Conservation (phyloP, 2,888 invertebrate species). For the Euspilapteryx auroguttella region DNA sequence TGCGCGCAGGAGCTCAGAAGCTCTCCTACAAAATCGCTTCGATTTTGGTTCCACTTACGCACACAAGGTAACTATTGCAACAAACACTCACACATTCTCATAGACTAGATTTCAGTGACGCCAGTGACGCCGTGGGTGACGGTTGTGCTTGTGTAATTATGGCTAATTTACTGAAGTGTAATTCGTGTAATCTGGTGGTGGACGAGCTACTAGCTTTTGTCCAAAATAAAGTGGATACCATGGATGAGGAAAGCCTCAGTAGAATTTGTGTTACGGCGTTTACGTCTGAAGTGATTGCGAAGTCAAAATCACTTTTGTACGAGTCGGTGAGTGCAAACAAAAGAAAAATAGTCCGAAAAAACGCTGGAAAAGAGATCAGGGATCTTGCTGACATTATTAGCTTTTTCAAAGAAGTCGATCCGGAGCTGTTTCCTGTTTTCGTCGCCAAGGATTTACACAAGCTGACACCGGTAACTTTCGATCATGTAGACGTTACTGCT, state of each 20-base stretch:
- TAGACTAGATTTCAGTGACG: too few species aligned
- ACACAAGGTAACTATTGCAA: too few species aligned
- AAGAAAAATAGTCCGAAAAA: background rate
- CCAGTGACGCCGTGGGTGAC: too few species aligned
- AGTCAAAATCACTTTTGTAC: background rate
- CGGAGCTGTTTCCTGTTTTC: too few species aligned
- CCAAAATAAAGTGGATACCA: background rate
- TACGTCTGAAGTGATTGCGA: background rate
- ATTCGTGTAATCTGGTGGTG: background rate
- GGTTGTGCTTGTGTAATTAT: too few species aligned
- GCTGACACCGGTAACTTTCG: background rate
- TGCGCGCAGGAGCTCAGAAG: too few species aligned
- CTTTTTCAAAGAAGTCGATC: background rate
- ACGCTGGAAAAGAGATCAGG: background rate
- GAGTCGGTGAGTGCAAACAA: background rate
- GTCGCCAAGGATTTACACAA: background rate
- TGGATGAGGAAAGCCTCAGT: background rate
- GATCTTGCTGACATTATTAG: background rate
- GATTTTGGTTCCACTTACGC: too few species aligned
- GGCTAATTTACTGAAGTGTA: background rate
- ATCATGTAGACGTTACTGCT: background rate
- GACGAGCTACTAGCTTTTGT: background rate
- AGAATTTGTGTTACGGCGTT: background rate
- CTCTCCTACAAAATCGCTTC: too few species aligned
- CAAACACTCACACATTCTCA: too few species aligned